phyloP scores from a whole-genome alignment of 2,113 vertebrate genomes.

The Planiliza haematocheilus region DNA sequence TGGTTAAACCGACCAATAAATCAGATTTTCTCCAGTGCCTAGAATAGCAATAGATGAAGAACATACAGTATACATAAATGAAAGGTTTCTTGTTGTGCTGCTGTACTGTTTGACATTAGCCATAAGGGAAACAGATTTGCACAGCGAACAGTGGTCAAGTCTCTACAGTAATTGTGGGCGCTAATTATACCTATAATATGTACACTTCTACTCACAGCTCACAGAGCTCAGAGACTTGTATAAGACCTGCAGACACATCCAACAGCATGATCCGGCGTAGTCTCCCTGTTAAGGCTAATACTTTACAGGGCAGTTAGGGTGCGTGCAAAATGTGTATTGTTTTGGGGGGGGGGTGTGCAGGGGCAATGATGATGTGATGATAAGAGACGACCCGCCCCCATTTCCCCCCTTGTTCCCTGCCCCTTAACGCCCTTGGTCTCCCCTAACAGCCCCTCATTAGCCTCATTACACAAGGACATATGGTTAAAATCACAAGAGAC shows the following conservation, averaged over 20 bases:
- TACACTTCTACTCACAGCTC: constrained; percentile 29
- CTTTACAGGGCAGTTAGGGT: constrained; percentile 72
- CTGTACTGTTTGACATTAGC: constrained; percentile 18
- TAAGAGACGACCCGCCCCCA: neutral
- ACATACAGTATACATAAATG: constrained; percentile 8
- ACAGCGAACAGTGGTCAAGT: constrained; percentile 20
- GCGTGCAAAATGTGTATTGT: constrained; percentile 56
- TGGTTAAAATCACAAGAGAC: constrained; percentile 89
- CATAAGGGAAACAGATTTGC: constrained; percentile 33
- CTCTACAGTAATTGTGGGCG: no score
- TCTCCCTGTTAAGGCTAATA: constrained; percentile 74
- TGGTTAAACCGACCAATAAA: constrained; percentile 68
- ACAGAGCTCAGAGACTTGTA: constrained; percentile 29
- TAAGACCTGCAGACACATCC: constrained; percentile 48
- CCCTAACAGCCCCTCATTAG: constrained; percentile 88
- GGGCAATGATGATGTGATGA: constrained; percentile 8
- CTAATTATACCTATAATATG: constrained; percentile 27
- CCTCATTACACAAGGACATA: constrained; percentile 88
- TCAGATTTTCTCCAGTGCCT: constrained; percentile 54
- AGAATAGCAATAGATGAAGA: constrained; percentile 29
- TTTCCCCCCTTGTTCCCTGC: neutral
- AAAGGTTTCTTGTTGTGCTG: neutral
- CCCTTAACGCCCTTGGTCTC: constrained; percentile 78
- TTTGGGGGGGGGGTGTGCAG: constrained; percentile 1
- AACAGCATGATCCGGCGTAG: constrained; percentile 33